phyloP scores from a whole-genome alignment of 2,888 invertebrate species.

The Melikaiella ostensackeni region DNA sequence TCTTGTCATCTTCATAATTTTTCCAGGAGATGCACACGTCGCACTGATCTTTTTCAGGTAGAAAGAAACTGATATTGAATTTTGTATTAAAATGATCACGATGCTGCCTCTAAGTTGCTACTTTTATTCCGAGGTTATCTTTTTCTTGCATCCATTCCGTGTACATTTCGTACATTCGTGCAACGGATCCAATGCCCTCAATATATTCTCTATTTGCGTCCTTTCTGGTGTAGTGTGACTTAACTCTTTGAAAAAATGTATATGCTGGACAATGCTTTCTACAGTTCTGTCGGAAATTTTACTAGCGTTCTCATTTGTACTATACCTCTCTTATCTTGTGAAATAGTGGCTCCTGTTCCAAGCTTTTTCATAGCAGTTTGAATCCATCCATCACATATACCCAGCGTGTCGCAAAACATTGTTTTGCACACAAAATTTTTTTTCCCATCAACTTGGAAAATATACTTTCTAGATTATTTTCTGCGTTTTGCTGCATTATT shows the following conservation, averaged over 20 bases:
- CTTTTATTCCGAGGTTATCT: slow-evolving; percentile 3
- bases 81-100: slow-evolving; percentile 42
- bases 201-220: too few species aligned
- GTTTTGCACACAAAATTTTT: too few species aligned
- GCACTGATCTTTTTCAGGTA: slow-evolving; percentile 45
- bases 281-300: slow-evolving; percentile 20
- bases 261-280: slow-evolving; percentile 41
- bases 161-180: slow-evolving; percentile 14
- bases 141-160: slow-evolving; percentile 39
- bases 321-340: slow-evolving; percentile 39
- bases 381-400: too few species aligned
- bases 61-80: slow-evolving; percentile 43
- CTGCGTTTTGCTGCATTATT: too few species aligned
- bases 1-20: slow-evolving; percentile 4
- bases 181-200: too few species aligned
- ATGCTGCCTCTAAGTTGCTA: slow-evolving; percentile 40
- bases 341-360: too few species aligned
- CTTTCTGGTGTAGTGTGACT: slow-evolving; percentile 38
- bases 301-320: slow-evolving; percentile 29
- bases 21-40: slow-evolving; percentile 21
- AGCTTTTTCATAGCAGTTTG: slow-evolving; percentile 42
- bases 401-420: neutral
- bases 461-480: too few species aligned
- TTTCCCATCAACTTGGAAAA: too few species aligned
- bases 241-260: slow-evolving; percentile 43